A percentile compares a stretch with the other conserved stretches of the same genome.
Conservation (phyloP, 2,113 vertebrate species). For the Rousettus leschenaultii region DNA sequence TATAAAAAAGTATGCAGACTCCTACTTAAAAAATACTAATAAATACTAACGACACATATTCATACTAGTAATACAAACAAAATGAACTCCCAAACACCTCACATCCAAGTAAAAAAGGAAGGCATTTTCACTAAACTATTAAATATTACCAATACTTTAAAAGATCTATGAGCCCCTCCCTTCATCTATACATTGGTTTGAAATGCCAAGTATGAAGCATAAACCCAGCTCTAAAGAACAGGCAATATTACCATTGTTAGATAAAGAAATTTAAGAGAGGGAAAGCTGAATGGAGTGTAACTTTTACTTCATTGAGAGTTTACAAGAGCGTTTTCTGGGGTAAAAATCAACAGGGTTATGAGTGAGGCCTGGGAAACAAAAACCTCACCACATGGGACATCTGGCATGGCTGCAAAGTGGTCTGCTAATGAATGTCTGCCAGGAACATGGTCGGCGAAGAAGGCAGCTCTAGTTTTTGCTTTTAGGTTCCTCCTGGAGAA, state of each 20-base stretch:
- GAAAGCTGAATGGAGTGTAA: not conserved
- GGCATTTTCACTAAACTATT: not conserved
- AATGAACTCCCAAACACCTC: not conserved
- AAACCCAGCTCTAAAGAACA: not conserved
- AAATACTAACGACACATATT: not conserved
- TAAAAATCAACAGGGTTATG: not conserved
- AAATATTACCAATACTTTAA: not conserved
- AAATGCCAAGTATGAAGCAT: not conserved
- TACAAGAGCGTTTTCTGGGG: not conserved
- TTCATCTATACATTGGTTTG: not conserved
- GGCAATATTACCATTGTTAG: not conserved
- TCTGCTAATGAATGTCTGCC: too few species aligned
- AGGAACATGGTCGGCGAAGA: not conserved
- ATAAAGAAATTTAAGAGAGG: conserved; percentile 12
- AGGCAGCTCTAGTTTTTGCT: not conserved
- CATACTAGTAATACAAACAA: not conserved
- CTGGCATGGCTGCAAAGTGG: not conserved
- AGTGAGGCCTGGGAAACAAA: not conserved
- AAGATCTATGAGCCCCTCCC: not conserved
- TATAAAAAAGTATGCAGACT: not conserved
- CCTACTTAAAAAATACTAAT: not conserved
- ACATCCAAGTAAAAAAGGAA: not conserved
- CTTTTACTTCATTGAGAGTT: not conserved
- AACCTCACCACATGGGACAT: not conserved
- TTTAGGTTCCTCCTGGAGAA: not conserved